Evolutionary conservation across 1,140 invertebrate genomes (phyloP).

Genomic region (Agraylea sexmaculata): DNA sequence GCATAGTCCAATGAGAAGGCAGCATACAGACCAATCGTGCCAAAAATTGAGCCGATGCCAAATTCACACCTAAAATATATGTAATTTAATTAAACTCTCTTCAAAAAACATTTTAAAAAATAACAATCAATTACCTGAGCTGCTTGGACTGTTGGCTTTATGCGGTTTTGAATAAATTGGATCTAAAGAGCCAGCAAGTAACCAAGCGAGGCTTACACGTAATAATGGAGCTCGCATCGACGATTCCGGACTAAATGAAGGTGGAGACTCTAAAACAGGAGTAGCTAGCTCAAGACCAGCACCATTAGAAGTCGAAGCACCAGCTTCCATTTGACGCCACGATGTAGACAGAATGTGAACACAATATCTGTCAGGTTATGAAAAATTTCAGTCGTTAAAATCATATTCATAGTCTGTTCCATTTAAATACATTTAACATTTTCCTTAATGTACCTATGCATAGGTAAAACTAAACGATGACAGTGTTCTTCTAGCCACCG

Average conservation of each 20-base stretch:
- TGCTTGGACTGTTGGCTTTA: constrained; percentile 21
- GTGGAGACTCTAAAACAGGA: constrained; percentile 51
- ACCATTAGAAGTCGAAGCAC: constrained; percentile 33
- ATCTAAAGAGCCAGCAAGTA: constrained; percentile 61
- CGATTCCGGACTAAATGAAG: constrained; percentile 22
- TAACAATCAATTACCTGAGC: constrained; percentile 19
- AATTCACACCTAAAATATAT: constrained; percentile 22
- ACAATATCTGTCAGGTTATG: constrained; percentile 43
- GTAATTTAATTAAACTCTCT: background rate
- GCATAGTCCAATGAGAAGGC: constrained; percentile 68
- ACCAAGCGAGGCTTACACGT: constrained; percentile 66
- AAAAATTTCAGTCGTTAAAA: too few relatives aligned
- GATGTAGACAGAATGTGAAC: constrained; percentile 67
- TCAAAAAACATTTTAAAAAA: background rate
- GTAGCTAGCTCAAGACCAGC: constrained; percentile 57
- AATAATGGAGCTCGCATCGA: constrained; percentile 41
- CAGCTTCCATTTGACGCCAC: constrained; percentile 51
- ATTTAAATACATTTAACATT: too few relatives aligned
- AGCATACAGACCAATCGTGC: constrained; percentile 50
- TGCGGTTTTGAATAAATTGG: constrained; percentile 52
- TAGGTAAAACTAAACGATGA: constrained; percentile 56
- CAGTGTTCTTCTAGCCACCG: constrained; percentile 71
- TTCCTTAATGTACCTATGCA: constrained; percentile 51
- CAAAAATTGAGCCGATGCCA: constrained; percentile 46
- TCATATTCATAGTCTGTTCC: too few relatives aligned